Percentiles rank a stretch among this genome's conserved stretches.
Evolutionary conservation across 2,797 vertebrate species (phyloP).

Genomic region (Zenarchopterus dispar): DNA sequence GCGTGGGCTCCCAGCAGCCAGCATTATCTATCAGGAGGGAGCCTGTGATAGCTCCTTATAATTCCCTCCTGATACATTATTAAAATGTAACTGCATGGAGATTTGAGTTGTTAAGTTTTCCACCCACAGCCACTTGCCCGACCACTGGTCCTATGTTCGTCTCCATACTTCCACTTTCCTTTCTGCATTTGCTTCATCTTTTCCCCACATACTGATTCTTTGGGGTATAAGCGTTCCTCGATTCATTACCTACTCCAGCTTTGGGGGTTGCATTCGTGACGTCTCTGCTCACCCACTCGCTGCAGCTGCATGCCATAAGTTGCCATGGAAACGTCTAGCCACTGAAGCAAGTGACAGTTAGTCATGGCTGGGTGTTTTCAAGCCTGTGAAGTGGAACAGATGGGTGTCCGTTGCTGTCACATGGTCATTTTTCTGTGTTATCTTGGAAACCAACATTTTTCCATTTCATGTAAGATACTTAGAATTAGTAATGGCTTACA

Average conservation of each 20-base stretch:
- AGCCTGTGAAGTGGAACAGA: slow-evolving; percentile 75
- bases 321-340: slow-evolving; percentile 74
- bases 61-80: slow-evolving; percentile 73
- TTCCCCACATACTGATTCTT: slow-evolving; percentile 25
- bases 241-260: slow-evolving; percentile 75
- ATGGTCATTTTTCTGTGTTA: slow-evolving; percentile 58
- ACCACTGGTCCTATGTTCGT: slow-evolving; percentile 31
- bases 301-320: slow-evolving; percentile 55
- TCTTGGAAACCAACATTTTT: slow-evolving; percentile 27
- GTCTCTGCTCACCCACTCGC: slow-evolving; percentile 69
- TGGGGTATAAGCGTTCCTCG: slow-evolving; percentile 45
- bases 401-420: slow-evolving; percentile 67
- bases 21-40: slow-evolving; percentile 67
- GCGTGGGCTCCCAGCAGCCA: slow-evolving; percentile 70
- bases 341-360: slow-evolving; percentile 72
- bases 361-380: slow-evolving; percentile 64
- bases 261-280: slow-evolving; percentile 64
- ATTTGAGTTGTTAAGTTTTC: slow-evolving; percentile 56
- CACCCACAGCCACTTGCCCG: slow-evolving; percentile 59
- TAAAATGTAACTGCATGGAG: slow-evolving; percentile 72
- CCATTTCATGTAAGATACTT: slow-evolving; percentile 30
- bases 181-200: slow-evolving; percentile 4
- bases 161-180: slow-evolving; percentile 24
- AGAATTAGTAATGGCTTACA: slow-evolving; percentile 6
- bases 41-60: slow-evolving; percentile 63